phyloP scores from a whole-genome alignment of 92 coral and sea anemone species.

The Palythoa caribaeorum region DNA sequence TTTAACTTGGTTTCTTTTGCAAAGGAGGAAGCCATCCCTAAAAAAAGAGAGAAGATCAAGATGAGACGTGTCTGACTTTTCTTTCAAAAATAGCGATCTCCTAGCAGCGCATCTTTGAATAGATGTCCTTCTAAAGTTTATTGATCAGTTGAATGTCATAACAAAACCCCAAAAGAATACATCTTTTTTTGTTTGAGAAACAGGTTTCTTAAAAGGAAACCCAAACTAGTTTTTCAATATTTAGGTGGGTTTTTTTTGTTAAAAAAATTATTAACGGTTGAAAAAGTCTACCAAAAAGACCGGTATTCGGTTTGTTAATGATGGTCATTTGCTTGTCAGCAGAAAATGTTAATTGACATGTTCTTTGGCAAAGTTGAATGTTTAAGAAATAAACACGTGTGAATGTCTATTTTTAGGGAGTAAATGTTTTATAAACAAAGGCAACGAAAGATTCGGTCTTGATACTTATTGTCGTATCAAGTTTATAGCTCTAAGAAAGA shows the following conservation, averaged over 20 bases:
- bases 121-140: background rate
- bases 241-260: background rate
- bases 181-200: background rate
- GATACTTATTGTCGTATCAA: background rate
- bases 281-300: background rate
- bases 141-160: background rate
- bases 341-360: background rate
- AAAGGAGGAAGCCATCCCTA: constrained; percentile 12
- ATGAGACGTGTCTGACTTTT: background rate
- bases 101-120: background rate
- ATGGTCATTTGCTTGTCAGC: background rate
- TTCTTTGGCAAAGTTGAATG: constrained; percentile 15
- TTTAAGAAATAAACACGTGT: constrained; percentile 29
- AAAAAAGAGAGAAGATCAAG: background rate
- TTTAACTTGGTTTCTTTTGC: constrained; percentile 23
- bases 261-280: background rate
- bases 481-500: background rate
- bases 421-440: constrained; percentile 21
- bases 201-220: background rate
- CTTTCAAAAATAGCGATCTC: background rate
- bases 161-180: background rate
- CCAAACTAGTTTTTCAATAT: background rate
- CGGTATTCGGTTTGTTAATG: background rate
- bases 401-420: constrained; percentile 30
- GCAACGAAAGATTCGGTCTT: background rate